Evolutionary conservation across 1,140 invertebrate genomes (phyloP), one percentile per base, ranked within the genome.

Genomic region (Magallana angulata): DNA sequence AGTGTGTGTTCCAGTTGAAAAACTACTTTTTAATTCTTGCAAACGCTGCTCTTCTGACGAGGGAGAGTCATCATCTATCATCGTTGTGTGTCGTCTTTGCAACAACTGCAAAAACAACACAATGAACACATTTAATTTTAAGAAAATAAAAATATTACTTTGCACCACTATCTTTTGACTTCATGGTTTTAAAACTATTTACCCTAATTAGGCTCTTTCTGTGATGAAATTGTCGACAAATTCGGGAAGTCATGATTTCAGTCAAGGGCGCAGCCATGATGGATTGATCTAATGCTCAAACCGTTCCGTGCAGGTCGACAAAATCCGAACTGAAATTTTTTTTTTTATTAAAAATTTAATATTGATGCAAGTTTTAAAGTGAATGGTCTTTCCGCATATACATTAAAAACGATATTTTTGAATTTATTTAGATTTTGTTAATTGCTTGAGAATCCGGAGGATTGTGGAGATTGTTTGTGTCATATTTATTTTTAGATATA

Each of bases 181-280:
- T 48, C 5, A 48, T 48, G 36, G 36, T 48, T 48, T 48, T 62
- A 62, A 11, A 62, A 16, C 60, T 62, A 7, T 4, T 30, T 30
- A 76, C 68, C 68, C 36, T 18, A 30, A 30, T 24, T 30, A 30
- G 68, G 9, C 24, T 12, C 24, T 76, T 76, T 76, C 18, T 76
- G 2, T 76, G 68, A 8, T 12, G 68, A 76, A 76, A 76, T 76
- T 30, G 24, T 48, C 68, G 68, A 30, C 68, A 76, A 76, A 76
- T 76, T 76, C 68, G 68, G 68, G 24, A 18, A 30, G 68, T 30
- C 68, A 76, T 76, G 68, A 36, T 76, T 36, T 76, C 24, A 7
- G 24, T 76, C 7, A 76, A 48, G 68, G 68, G 68, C 9, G 68
- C 68, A 12, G 68, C 68, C 68, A 76, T 76, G 64, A 12, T 76